Percentiles rank a stretch among this genome's conserved stretches.
phyloP scores from a whole-genome alignment of 2,797 vertebrate species.

The Fratercula arctica region DNA sequence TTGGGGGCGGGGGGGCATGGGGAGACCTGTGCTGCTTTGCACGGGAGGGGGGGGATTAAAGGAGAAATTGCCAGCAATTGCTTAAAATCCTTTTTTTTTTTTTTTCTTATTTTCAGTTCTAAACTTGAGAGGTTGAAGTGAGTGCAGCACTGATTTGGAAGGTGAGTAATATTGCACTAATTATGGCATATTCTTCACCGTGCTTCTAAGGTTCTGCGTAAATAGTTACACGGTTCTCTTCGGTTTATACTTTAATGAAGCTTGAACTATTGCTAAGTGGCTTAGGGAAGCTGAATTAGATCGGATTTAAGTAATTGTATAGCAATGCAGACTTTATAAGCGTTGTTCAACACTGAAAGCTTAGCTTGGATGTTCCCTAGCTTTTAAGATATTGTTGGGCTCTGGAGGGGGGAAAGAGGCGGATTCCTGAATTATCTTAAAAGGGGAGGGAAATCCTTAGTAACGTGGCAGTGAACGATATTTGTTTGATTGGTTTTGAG shows the following conservation, averaged over 20 bases:
- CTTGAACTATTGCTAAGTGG: fast-evolving
- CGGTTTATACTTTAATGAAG: fast-evolving
- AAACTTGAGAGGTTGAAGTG: fast-evolving
- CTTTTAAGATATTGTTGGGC: fast-evolving
- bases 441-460: fast-evolving
- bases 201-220: not conserved
- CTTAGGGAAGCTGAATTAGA: fast-evolving
- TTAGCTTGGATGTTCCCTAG: fast-evolving
- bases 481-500: fast-evolving
- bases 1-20: fast-evolving
- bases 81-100: not conserved
- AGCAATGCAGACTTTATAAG: fast-evolving
- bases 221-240: fast-evolving
- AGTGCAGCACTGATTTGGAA: fast-evolving
- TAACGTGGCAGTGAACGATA: fast-evolving
- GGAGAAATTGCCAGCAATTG: fast-evolving
- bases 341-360: fast-evolving
- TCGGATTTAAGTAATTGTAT: fast-evolving
- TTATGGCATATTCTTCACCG: fast-evolving
- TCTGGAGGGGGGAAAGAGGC: fast-evolving
- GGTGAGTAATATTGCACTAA: not conserved
- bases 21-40: fast-evolving
- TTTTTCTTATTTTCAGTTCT: not conserved
- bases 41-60: no score
- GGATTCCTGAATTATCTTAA: fast-evolving